A percentile compares a stretch with the other conserved stretches of the same genome.
Conservation (phyloP, 2,113 vertebrate genomes). For the Hydrochoerus hydrochaeris region DNA sequence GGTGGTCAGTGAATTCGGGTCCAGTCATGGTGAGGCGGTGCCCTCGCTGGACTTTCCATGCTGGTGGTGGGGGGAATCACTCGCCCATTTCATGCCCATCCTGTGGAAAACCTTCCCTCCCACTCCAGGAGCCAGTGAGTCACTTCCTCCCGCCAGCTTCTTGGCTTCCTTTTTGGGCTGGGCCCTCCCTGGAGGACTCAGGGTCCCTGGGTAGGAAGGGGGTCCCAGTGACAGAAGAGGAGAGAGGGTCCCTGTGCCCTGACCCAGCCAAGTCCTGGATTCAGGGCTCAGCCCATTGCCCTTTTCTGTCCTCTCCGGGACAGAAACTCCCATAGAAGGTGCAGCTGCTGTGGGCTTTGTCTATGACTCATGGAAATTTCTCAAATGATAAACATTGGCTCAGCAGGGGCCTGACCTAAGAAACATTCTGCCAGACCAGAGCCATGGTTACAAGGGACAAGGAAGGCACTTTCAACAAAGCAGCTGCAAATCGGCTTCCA, state of each 20-base stretch:
- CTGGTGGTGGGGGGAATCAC: constrained; percentile 49
- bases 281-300: not conserved
- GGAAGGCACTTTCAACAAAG: constrained; percentile 59
- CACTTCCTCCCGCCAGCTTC: constrained; percentile 85
- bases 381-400: constrained; percentile 79
- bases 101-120: constrained; percentile 79
- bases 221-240: constrained; percentile 8
- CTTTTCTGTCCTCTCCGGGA: constrained; percentile 43
- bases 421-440: constrained; percentile 59
- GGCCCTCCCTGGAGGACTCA: constrained; percentile 53
- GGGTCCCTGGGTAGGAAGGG: constrained; percentile 52
- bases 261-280: not conserved
- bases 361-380: constrained; percentile 81
- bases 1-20: not conserved
- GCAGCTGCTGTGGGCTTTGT: constrained; percentile 15
- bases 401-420: constrained; percentile 61
- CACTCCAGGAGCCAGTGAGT: constrained; percentile 82
- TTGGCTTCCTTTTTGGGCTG: constrained; percentile 52
- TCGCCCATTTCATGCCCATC: constrained; percentile 55
- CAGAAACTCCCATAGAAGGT: constrained; percentile 74
- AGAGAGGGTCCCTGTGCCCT: not conserved
- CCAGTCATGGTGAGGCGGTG: not conserved
- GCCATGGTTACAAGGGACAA: constrained; percentile 74
- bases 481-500: constrained; percentile 55
- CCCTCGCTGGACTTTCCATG: constrained; percentile 24